Base-by-base conservation (phyloP, 2,888 invertebrate species). In the Oligia strigilis region DNA sequence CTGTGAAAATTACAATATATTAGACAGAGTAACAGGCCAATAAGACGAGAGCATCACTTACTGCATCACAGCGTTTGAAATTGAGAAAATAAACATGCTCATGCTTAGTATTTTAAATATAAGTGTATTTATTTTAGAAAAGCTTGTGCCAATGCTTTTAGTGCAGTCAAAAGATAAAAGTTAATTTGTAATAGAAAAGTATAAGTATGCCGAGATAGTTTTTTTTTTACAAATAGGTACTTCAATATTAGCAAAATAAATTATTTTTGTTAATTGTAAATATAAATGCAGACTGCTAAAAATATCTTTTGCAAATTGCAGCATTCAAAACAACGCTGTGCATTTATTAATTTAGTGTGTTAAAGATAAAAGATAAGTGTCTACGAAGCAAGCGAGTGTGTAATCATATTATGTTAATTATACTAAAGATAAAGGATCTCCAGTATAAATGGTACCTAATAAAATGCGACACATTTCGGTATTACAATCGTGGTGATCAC, bases 1-100 rank as follows among this genome's bases (percentile, higher is more conserved):
- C 98, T 99, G 97, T 36, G 82, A 97, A 97, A 90, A 92, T 78
- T 0, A 46, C 29, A 67, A 64, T 46, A 62, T 36, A 60, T 89
- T 82, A 85, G 78, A 70, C 2, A 65, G 13, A 17, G 62, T 62
- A 52, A 14, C 40, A 49, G 6, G 65, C 4, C 14, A 40, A 19
- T 17, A 29, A 58, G 36, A 17, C 1, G 19, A 62, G 49, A 85
- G 80, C 8, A 65, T 69, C 64, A 66, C 66, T 76, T 77, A 79
- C 55, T 80, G 81, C 60, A 66, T 77, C 69, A 70, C 72, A 72
- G 74, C 62, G n/a, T 77, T 77, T 46, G 23, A 60, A 73, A 70
- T 75, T 52, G 52, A 80, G 23, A 70, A 85, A 75, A 70, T 29
- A 85, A 77, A 75, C 95, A 95, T 95, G 95, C 95, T 60, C 95